phyloP scores from a whole-genome alignment of 2,113 vertebrate species.

The Pluvialis apricaria region DNA sequence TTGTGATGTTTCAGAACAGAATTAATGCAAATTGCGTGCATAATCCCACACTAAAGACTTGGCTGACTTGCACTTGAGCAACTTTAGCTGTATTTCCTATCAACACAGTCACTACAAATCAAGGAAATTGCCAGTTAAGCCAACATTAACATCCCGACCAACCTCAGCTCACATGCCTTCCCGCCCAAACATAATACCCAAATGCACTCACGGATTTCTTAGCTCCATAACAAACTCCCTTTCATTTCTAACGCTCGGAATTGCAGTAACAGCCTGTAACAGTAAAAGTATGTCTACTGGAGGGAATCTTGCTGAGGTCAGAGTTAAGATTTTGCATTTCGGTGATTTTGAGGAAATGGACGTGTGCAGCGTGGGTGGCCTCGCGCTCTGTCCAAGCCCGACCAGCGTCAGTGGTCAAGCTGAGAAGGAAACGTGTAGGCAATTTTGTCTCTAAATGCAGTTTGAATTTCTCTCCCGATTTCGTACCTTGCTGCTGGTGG shows the following conservation, averaged over 20 bases:
- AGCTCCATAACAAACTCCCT: constrained; percentile 44
- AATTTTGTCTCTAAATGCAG: neutral
- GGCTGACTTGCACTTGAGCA: constrained; percentile 32
- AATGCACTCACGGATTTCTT: neutral
- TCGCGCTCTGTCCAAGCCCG: neutral
- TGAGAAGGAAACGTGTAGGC: neutral
- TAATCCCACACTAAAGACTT: constrained; percentile 53
- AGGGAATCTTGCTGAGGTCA: constrained; percentile 46
- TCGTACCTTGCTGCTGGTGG: neutral
- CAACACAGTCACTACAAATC: constrained; percentile 55
- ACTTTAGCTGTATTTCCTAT: constrained; percentile 59
- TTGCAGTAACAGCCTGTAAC: neutral
- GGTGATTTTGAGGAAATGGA: neutral
- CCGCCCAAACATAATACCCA: constrained; percentile 52
- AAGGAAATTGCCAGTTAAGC: constrained; percentile 64
- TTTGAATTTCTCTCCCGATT: neutral
- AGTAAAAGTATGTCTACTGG: constrained; percentile 42
- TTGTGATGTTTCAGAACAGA: constrained; percentile 48
- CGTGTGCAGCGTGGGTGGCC: constrained; percentile 31
- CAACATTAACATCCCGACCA: constrained; percentile 61
- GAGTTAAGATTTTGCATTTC: neutral
- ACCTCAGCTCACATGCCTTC: constrained; percentile 51
- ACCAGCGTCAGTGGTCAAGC: constrained; percentile 6
- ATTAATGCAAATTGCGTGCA: constrained; percentile 54
- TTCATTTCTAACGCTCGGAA: neutral